phyloP scores from a whole-genome alignment of 2,797 vertebrate genomes.

The Triplophysa bombifrons region DNA sequence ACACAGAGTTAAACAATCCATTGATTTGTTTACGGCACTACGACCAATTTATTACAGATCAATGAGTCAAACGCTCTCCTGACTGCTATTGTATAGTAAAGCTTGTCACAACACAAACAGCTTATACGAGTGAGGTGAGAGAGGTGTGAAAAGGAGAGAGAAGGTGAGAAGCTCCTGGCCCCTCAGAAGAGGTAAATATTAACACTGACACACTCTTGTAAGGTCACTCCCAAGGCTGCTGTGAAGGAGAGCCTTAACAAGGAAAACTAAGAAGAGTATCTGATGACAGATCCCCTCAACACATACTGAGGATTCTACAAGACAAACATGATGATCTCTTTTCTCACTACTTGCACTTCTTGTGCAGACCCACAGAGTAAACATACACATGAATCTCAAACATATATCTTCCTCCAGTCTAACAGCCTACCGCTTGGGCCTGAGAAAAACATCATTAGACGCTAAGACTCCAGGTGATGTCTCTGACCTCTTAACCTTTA shows the following conservation, averaged over 20 bases:
- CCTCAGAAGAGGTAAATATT: constrained; percentile 80
- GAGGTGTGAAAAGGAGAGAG: constrained; percentile 40
- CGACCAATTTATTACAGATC: neutral
- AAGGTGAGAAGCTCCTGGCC: constrained; percentile 52
- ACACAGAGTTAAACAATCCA: neutral
- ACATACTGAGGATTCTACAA: constrained; percentile 67
- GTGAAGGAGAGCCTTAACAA: constrained; percentile 45
- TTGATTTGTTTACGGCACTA: no score
- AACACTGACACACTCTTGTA: constrained; percentile 82
- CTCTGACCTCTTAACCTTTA: constrained; percentile 21
- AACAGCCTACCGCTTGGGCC: constrained; percentile 14
- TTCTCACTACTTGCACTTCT: constrained; percentile 54
- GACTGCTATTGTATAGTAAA: neutral
- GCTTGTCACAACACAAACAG: constrained; percentile 36
- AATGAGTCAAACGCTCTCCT: neutral
- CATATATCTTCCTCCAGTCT: constrained; percentile 34
- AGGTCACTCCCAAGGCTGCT: constrained; percentile 74
- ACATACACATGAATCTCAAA: constrained; percentile 27
- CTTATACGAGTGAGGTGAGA: constrained; percentile 7
- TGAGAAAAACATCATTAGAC: constrained; percentile 6
- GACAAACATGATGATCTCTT: constrained; percentile 69
- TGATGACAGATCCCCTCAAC: constrained; percentile 77
- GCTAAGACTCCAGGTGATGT: constrained; percentile 12
- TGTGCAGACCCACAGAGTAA: constrained; percentile 34
- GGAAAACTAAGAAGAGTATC: constrained; percentile 54